Evolutionary conservation across 2,113 vertebrate species (phyloP).

Genomic region (Gracilinanus agilis): DNA sequence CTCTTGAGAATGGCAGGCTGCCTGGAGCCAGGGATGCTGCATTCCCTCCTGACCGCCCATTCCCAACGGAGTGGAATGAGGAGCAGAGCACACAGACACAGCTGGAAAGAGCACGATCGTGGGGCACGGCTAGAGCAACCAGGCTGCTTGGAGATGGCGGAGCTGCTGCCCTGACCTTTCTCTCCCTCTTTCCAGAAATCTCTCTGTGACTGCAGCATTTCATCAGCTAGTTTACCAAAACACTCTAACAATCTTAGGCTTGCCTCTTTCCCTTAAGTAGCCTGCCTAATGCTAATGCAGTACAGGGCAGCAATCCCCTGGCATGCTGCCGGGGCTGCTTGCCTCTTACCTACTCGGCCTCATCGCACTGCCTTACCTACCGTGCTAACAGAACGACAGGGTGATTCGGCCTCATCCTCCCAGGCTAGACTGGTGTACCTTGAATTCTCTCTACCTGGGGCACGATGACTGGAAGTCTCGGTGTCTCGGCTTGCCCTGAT

Average conservation of each 20-base stretch:
- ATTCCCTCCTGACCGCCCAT: background rate
- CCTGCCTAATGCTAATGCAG: background rate
- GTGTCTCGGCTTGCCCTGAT: background rate
- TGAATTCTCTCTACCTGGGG: background rate
- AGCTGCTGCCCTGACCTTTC: background rate
- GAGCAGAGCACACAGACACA: background rate
- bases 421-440: background rate
- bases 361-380: background rate
- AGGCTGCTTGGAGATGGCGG: background rate
- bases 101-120: background rate
- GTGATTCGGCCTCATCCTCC: background rate
- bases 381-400: background rate
- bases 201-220: background rate
- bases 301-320: background rate
- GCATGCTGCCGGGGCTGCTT: background rate
- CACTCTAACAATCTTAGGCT: background rate
- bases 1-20: background rate
- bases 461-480: too few relatives aligned
- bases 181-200: background rate
- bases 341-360: background rate
- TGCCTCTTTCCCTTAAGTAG: background rate
- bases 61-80: background rate
- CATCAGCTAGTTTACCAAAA: background rate
- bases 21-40: background rate
- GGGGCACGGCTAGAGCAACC: background rate